These are phyloP conservation scores for Lanius collurio DNA, from an alignment of 2,113 vertebrate genomes.

Conservation along the genomic window DNA sequence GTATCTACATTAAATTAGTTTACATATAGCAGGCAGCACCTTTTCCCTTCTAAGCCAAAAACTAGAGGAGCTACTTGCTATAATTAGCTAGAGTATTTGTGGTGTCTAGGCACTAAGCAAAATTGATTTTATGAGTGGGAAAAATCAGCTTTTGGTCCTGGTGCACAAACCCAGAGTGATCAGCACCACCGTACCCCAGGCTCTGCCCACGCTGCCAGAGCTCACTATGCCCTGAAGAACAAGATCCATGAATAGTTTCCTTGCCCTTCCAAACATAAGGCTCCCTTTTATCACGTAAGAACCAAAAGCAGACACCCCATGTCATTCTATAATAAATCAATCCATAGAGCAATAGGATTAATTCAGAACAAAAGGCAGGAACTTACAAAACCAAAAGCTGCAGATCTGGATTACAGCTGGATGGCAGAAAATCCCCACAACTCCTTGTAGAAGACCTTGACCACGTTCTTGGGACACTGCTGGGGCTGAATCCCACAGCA, in stretches of 20 bases:
- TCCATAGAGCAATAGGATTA: background rate
- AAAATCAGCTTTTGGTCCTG: background rate
- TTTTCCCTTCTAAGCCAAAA: constrained; percentile 3
- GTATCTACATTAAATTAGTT: background rate
- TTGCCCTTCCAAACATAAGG: background rate
- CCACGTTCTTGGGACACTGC: background rate
- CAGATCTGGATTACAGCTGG: background rate
- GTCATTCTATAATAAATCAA: background rate
- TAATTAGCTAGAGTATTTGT: constrained; percentile 12
- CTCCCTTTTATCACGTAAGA: background rate
- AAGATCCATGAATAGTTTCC: background rate
- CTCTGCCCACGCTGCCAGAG: background rate
- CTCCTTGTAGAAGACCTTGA: background rate
- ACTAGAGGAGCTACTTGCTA: background rate
- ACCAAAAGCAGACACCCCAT: background rate
- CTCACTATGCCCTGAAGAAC: background rate
- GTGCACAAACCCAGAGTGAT: background rate
- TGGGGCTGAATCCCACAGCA: background rate
- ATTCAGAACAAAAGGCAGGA: background rate
- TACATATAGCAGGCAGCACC: background rate
- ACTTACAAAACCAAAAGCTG: background rate
- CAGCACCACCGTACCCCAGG: background rate
- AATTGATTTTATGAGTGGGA: background rate
- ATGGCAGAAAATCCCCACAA: background rate
- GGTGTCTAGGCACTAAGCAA: background rate